Evolutionary conservation across 2,113 vertebrate species (phyloP).

Genomic region (Ceuthmochares aereus): DNA sequence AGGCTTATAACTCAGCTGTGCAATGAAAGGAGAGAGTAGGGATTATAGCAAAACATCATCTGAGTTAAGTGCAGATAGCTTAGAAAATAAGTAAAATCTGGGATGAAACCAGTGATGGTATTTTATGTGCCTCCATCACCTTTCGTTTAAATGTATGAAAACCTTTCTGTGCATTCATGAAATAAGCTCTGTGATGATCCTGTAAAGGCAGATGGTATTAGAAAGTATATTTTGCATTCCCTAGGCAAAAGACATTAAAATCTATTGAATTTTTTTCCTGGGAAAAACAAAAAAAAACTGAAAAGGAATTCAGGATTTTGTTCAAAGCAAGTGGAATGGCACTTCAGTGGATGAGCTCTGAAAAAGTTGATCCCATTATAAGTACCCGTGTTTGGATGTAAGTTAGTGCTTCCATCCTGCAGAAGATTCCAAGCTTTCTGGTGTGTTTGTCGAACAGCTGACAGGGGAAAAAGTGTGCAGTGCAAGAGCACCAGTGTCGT

Average conservation of each 20-base stretch:
- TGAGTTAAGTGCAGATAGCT: not conserved
- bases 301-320: not conserved
- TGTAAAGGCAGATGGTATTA: not conserved
- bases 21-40: conserved; percentile 12
- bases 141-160: conserved; percentile 7
- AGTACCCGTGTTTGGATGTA: not conserved
- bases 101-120: not conserved
- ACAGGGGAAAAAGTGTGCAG: not conserved
- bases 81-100: conserved; percentile 10
- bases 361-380: not conserved
- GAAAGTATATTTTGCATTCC: not conserved
- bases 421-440: not conserved
- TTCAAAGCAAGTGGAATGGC: not conserved
- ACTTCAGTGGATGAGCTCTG: not conserved
- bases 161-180: not conserved
- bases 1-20: conserved; percentile 24
- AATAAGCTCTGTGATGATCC: not conserved
- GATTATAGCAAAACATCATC: not conserved
- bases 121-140: not conserved
- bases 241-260: not conserved
- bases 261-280: not conserved
- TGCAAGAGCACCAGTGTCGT: not conserved
- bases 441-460: not conserved
- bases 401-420: not conserved
- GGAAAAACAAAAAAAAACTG: not conserved